These are phyloP conservation scores for Athetis lepigone DNA, from an alignment of 2,888 invertebrate genomes.

Conservation along the genomic window DNA sequence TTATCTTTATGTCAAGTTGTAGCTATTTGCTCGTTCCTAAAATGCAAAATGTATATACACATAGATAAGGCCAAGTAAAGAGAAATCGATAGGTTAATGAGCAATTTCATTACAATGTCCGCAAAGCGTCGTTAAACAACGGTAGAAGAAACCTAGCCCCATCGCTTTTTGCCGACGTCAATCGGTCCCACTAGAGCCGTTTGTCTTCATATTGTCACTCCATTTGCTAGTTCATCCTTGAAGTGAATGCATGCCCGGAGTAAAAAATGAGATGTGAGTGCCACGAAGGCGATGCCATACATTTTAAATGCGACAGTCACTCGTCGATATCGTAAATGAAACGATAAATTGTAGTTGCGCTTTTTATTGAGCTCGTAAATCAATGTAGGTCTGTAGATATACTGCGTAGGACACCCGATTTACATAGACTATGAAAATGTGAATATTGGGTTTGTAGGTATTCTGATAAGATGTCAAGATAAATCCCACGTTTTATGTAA, in stretches of 20 bases:
- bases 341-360: slow-evolving; percentile 43
- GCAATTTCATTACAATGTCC: not conserved
- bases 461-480: not conserved
- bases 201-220: slow-evolving; percentile 8
- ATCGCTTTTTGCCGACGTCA: not conserved
- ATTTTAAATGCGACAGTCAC: slow-evolving; percentile 48
- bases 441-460: too few relatives aligned
- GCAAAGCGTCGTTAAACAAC: not conserved
- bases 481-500: not conserved
- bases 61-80: too few relatives aligned
- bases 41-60: too few relatives aligned
- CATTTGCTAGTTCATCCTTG: slow-evolving; percentile 16
- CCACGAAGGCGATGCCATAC: slow-evolving; percentile 45
- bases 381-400: slow-evolving; percentile 13
- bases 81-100: not conserved
- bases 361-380: slow-evolving; percentile 46
- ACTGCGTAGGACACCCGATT: not conserved
- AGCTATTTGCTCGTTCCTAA: too few relatives aligned
- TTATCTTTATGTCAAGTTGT: too few relatives aligned
- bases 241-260: slow-evolving; percentile 19
- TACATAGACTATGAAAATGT: slow-evolving; percentile 17
- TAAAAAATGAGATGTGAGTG: slow-evolving; percentile 46
- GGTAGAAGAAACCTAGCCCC: not conserved
- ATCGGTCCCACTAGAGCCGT: not conserved
- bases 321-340: slow-evolving; percentile 49